Evolutionary conservation across 1,140 invertebrate species (phyloP), one percentile per base, ranked within the genome.

Genomic region (Drosophila leontia): DNA sequence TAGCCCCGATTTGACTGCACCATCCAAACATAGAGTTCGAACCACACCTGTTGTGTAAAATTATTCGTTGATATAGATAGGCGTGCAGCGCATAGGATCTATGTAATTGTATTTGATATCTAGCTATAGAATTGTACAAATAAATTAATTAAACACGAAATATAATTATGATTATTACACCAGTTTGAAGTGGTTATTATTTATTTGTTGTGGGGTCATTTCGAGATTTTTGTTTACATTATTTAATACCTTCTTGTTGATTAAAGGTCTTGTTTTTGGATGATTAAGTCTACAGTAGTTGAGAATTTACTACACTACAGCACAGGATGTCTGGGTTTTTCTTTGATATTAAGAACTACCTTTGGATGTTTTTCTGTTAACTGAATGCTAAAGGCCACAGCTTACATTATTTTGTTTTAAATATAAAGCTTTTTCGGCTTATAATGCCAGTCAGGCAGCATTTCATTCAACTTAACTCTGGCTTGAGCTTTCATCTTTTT

Each of bases 81-180:
- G 51, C 59, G 69, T 74, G 53, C 53, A 58, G 50, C 69, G 77
- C 61, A 56, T 82, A 82, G 74, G 78, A 81, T 64, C 17, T 83
- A 51, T 72, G 55, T 72, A 78, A 78, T 72, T 70, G 63, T 75
- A 85, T 76, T 82, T 86, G 55, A 68, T 84, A 84, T 75, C 13
- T 80, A 68, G 67, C 39, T 82, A 78, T 81, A 85, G 77, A 82
- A 90, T 71, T 90, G 85, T 90, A 90, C 85, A 90, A 90, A 90
- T 90, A 85, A 90, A 90, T 82, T 85, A 80, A 84, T 85, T 67
- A 75, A 81, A 90, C 62, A 81, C 72, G 64, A 84, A 85, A 88
- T 88, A 90, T 65, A 85, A 75, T 57, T 56, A 80, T 81, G 67
- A 70, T 59, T 62, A 56, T 78, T 82, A 90, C 75, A 85, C 70